Conservation (phyloP, 2,888 invertebrate genomes). For the Embidobia sp. region DNA sequence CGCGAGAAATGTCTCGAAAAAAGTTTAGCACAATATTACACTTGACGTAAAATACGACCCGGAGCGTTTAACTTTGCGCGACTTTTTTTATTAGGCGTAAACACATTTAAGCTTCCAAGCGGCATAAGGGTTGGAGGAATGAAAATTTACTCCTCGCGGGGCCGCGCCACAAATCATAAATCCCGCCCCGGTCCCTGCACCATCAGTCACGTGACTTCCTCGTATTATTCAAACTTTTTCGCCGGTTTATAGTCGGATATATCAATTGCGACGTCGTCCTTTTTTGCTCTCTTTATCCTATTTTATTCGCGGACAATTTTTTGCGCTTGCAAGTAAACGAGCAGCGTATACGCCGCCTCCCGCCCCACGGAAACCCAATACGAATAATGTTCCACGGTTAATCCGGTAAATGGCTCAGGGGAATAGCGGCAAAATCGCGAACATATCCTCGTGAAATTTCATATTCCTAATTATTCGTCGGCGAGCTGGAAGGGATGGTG, state of each 20-base stretch:
- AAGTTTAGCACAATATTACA: constrained; percentile 32
- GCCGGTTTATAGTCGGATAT: constrained; percentile 48
- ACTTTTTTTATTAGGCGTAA: constrained; percentile 47
- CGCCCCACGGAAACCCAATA: constrained; percentile 42
- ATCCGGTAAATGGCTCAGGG: constrained; percentile 58
- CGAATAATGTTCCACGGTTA: constrained; percentile 59
- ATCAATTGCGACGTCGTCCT: constrained; percentile 44
- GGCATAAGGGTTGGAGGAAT: constrained; percentile 34
- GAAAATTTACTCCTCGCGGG: constrained; percentile 49
- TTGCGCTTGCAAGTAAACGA: constrained; percentile 38
- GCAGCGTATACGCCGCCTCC: constrained; percentile 7
- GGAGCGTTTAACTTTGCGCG: constrained; percentile 43
- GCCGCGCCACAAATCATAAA: constrained; percentile 44
- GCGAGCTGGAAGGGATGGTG: constrained; percentile 12
- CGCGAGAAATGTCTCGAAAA: constrained; percentile 7
- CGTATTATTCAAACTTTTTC: constrained; percentile 57
- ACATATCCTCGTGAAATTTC: constrained; percentile 58
- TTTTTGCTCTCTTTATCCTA: constrained; percentile 34
- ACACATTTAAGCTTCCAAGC: constrained; percentile 48
- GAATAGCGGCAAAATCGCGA: constrained; percentile 38
- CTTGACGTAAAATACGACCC: constrained; percentile 45
- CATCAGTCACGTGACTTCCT: constrained; percentile 55
- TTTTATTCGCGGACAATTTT: constrained; percentile 36
- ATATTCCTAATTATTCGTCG: constrained; percentile 57
- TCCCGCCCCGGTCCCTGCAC: constrained; percentile 11